Percentiles rank a stretch among this genome's conserved stretches.
These are phyloP conservation scores for Monochamus saltuarius DNA, from an alignment of 1,140 invertebrate species.

Conservation along the genomic window DNA sequence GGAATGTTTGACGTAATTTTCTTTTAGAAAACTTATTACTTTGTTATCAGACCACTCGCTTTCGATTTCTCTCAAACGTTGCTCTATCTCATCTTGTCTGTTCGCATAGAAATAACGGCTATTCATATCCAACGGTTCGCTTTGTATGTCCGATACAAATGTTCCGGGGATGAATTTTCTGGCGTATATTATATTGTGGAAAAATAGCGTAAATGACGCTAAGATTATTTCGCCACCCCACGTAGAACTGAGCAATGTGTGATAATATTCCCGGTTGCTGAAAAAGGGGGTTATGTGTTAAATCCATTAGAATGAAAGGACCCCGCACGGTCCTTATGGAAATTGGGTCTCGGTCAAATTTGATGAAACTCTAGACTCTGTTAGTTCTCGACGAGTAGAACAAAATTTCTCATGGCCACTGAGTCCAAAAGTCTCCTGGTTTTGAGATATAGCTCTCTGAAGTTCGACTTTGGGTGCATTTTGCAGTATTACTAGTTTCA, in stretches of 20 bases:
- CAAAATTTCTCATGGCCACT: too few relatives aligned
- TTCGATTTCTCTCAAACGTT: constrained; percentile 35
- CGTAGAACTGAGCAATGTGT: constrained; percentile 24
- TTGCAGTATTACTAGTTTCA: too few relatives aligned
- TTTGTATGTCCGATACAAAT: constrained; percentile 40
- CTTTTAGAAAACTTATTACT: constrained; percentile 22
- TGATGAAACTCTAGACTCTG: constrained; percentile 33
- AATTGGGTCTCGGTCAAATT: too few relatives aligned
- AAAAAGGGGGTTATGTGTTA: too few relatives aligned
- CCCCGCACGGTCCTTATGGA: constrained; percentile 32
- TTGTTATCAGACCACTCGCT: constrained; percentile 28
- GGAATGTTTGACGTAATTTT: constrained; percentile 31
- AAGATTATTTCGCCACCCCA: constrained; percentile 39
- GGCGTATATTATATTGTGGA: constrained; percentile 46
- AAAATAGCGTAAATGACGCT: constrained; percentile 37
- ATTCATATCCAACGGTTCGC: constrained; percentile 40
- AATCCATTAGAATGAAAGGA: constrained; percentile 27
- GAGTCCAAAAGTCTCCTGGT: too few relatives aligned
- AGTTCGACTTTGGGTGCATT: too few relatives aligned
- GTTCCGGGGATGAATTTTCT: constrained; percentile 28
- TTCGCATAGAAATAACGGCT: constrained; percentile 40
- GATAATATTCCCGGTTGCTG: too few relatives aligned
- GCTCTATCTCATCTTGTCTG: constrained; percentile 37
- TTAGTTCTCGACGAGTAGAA: too few relatives aligned
- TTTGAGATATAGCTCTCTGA: too few relatives aligned